Base-by-base conservation (phyloP, 2,113 vertebrate species). In the Muscicapa adusta region DNA sequence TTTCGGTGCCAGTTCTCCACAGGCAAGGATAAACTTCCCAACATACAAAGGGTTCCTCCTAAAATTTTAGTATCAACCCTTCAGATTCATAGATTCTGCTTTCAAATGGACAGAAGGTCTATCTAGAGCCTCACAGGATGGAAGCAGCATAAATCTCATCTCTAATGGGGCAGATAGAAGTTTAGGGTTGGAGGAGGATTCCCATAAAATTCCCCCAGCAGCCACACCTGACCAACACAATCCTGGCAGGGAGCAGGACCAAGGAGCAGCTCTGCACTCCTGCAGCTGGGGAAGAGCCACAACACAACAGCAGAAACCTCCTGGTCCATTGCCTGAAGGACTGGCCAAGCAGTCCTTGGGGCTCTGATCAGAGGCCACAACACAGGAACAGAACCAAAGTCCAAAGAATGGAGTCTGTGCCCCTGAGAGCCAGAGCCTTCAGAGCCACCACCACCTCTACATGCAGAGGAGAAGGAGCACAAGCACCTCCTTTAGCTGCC, bases 301-400 rank as follows among this genome's bases (percentile, higher is more conserved):
- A 23, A 7, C 13, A 3, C 45, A 33, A 4, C 4, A 60, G 63
- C 9, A 68, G 34, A 8, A 25, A 75, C 8, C 14, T 40, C 53
- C 61, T 7, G 6, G 4, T 8, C 18, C 24, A 6, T 0, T 12
- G 26, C 47, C 57, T 20, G 24, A 26, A 71, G 31, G 33, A 66
- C 50, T 2, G 24, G 71, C 26, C 58, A 79, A 6, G 2, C 20
- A 53, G 38, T 2, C 67, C 47, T 36, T 24, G 38, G 47, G 61
- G 17, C 0, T 79, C 43, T 70, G 75, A n/a, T 2, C 47, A 53
- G 57, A 20, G 31, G 11, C 26, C 48, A 65, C 28, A 40, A 18
- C 10, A 13, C 8, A 19, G 0, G 9, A 33, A 62, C n/a, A 29
- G 11, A 42, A 53, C 14, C 11, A 3, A 1, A 2, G n/a, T 2